phyloP scores from a whole-genome alignment of 2,888 invertebrate genomes.

The Amorpha juglandis region DNA sequence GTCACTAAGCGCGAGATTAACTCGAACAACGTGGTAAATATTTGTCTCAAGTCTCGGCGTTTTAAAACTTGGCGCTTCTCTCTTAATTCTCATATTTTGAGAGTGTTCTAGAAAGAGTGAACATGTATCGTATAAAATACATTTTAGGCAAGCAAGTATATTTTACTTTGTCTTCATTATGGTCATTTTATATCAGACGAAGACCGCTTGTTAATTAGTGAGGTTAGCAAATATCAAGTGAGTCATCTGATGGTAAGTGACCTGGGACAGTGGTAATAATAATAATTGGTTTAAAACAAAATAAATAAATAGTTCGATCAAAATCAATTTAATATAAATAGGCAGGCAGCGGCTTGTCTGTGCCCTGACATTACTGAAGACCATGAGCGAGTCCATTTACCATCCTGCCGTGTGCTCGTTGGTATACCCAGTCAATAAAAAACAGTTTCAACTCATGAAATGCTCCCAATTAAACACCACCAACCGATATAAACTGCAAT shows the following conservation, averaged over 20 bases:
- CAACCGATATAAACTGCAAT: background rate
- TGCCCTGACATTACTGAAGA: no score
- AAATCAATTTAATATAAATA: no score
- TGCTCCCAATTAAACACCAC: background rate
- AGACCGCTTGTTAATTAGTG: no score
- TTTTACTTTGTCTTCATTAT: background rate
- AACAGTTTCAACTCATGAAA: background rate
- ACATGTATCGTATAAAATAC: background rate
- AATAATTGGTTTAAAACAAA: no score
- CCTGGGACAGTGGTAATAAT: no score
- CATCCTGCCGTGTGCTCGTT: no score
- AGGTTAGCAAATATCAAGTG: no score
- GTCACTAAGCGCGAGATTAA: slow-evolving; percentile 16
- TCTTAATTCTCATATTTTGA: background rate
- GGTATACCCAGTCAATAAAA: background rate
- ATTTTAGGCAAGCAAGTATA: background rate
- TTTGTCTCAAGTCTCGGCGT: slow-evolving; percentile 9
- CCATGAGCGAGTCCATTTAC: no score
- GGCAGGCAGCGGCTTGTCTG: no score
- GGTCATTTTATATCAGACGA: background rate
- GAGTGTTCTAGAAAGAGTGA: background rate
- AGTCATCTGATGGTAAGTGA: no score
- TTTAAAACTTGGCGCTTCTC: slow-evolving; percentile 12
- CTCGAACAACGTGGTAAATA: slow-evolving; percentile 9
- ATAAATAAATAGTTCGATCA: no score